These are phyloP conservation scores for Cassiopea andromeda DNA, from an alignment of 30 jellyfish, hydroid and myxozoan species.

Conservation along the genomic window DNA sequence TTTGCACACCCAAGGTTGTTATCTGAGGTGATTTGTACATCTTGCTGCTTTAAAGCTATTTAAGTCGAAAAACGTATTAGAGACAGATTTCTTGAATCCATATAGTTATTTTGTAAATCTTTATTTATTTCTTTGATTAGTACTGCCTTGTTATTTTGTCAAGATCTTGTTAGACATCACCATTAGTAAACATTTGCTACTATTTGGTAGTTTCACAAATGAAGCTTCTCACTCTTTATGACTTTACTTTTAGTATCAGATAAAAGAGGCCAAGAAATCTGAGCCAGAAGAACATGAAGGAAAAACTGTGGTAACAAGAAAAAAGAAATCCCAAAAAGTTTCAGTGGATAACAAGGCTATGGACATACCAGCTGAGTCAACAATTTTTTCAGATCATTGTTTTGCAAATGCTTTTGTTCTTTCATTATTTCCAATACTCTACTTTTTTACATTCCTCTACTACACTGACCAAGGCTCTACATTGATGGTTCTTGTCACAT, in stretches of 20 bases:
- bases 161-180: no score
- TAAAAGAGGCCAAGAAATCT: slow-evolving; percentile 11
- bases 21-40: no score
- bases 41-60: no score
- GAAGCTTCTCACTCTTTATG: no score
- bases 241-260: slow-evolving; percentile 3
- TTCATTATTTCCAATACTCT: slow-evolving; percentile 79
- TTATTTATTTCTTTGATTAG: no score
- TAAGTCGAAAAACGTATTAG: no score
- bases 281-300: background rate
- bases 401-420: slow-evolving; percentile 68
- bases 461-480: slow-evolving; percentile 98
- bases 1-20: no score
- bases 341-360: background rate
- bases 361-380: slow-evolving; percentile 1
- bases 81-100: no score
- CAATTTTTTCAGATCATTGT: background rate
- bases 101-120: no score
- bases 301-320: background rate
- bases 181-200: no score
- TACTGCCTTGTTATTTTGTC: no score
- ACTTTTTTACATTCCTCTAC: slow-evolving; percentile 80
- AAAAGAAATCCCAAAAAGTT: background rate
- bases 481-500: slow-evolving; percentile 67
- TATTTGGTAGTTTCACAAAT: no score